Evolutionary conservation across 2,888 invertebrate genomes (phyloP).

Genomic region (Spilosoma lubricipeda): DNA sequence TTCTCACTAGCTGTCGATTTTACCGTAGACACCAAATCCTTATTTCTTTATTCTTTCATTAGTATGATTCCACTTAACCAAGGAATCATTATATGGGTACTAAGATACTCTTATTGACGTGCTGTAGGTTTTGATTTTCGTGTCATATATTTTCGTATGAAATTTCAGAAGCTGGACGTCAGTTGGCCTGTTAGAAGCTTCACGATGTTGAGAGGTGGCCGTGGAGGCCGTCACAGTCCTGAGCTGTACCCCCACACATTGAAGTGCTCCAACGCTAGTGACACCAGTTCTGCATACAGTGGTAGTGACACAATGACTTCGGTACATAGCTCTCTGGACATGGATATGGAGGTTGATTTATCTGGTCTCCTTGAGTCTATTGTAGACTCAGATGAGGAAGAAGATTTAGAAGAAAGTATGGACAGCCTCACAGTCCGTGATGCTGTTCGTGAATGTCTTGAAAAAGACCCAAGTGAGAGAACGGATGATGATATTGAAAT

Average conservation of each 20-base stretch:
- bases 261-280: conserved; percentile 92
- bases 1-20: conserved; percentile 41
- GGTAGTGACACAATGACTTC: conserved; percentile 98
- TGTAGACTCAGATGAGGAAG: conserved; percentile 98
- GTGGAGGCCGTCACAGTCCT: conserved; percentile 88
- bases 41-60: background rate
- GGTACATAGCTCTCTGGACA: conserved; percentile 93
- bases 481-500: conserved; percentile 98
- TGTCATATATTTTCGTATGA: conserved; percentile 7
- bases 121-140: conserved; percentile 39
- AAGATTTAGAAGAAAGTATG: conserved; percentile 96
- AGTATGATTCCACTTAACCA: background rate
- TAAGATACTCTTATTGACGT: background rate
- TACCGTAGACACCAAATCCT: conserved; percentile 2
- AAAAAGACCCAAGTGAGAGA: conserved; percentile 98
- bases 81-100: background rate
- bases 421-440: conserved; percentile 96
- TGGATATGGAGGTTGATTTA: conserved; percentile 94
- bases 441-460: conserved; percentile 98
- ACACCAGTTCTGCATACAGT: conserved; percentile 98
- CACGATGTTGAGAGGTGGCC: conserved; percentile 87
- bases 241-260: conserved; percentile 95
- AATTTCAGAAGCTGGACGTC: conserved; percentile 77
- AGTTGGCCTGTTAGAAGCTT: conserved; percentile 71
- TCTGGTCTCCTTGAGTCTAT: conserved; percentile 98